Percentiles rank a stretch among this genome's conserved stretches.
Evolutionary conservation across 2,797 vertebrate genomes (phyloP).

Genomic region (Sebastes umbrosus): DNA sequence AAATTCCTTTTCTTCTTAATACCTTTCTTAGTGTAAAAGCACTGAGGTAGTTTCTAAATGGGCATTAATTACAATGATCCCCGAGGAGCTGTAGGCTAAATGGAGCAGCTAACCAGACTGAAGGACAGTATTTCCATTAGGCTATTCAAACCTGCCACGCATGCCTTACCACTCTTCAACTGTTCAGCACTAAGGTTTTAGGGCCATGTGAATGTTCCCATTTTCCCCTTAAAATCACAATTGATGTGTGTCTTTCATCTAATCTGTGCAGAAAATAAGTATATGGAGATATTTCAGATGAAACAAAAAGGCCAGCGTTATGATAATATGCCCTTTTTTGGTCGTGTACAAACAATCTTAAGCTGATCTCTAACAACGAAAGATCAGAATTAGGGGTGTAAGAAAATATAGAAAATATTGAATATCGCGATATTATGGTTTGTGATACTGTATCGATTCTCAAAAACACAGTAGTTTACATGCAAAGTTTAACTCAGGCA

Average conservation of each 20-base stretch:
- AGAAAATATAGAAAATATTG: no score
- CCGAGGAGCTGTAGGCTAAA: constrained; percentile 25
- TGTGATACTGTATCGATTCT: no score
- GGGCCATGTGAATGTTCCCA: background rate
- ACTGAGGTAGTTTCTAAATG: constrained; percentile 18
- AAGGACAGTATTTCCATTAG: constrained; percentile 5
- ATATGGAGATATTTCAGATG: background rate
- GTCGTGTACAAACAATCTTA: background rate
- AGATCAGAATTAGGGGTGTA: background rate
- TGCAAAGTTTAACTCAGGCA: no score
- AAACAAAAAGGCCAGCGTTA: background rate
- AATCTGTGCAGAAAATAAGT: background rate
- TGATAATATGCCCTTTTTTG: background rate
- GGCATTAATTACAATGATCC: constrained; percentile 23
- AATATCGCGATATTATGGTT: no score
- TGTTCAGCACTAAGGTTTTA: background rate
- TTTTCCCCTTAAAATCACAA: background rate
- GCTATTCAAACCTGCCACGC: background rate
- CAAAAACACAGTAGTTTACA: no score
- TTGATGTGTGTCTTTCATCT: background rate
- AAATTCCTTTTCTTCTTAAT: constrained; percentile 3
- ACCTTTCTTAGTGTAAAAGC: constrained; percentile 1
- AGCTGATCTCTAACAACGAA: background rate
- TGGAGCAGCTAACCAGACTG: constrained; percentile 31
- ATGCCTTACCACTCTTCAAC: background rate